These are phyloP conservation scores for Schizothorax lantsangensis DNA, from an alignment of 2,797 vertebrate species.

Conservation along the genomic window DNA sequence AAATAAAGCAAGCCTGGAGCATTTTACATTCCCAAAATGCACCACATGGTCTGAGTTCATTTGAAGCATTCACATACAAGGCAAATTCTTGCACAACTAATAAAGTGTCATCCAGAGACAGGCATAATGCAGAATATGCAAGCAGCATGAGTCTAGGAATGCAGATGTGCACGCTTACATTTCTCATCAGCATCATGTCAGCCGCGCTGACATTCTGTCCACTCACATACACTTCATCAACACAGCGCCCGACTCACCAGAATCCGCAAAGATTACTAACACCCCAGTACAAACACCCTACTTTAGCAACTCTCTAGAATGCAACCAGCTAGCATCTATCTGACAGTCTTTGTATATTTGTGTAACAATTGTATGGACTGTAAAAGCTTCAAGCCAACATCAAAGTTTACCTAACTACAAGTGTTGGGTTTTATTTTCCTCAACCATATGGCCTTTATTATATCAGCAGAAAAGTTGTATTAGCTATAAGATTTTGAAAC, in stretches of 20 bases:
- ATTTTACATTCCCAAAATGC: neutral
- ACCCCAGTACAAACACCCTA: neutral
- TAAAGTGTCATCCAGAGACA: neutral
- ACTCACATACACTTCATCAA: conserved; percentile 6
- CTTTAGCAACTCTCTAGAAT: neutral
- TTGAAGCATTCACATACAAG: neutral
- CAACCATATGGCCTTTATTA: neutral
- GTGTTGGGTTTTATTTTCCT: neutral
- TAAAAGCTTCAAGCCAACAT: neutral
- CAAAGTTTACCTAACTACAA: neutral
- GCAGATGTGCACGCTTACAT: neutral
- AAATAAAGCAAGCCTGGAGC: neutral
- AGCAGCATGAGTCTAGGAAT: conserved; percentile 3
- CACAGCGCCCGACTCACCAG: neutral
- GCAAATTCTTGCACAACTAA: neutral
- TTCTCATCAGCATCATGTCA: conserved; percentile 13
- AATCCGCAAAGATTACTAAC: neutral
- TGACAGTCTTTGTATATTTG: neutral
- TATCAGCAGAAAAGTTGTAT: neutral
- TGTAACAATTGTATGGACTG: neutral
- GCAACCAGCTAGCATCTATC: neutral
- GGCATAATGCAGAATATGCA: neutral
- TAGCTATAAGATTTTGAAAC: neutral
- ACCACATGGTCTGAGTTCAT: neutral
- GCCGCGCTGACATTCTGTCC: neutral